These are phyloP conservation scores for Leptocoma aspasia DNA, from an alignment of 2,113 vertebrate genomes.

Conservation along the genomic window DNA sequence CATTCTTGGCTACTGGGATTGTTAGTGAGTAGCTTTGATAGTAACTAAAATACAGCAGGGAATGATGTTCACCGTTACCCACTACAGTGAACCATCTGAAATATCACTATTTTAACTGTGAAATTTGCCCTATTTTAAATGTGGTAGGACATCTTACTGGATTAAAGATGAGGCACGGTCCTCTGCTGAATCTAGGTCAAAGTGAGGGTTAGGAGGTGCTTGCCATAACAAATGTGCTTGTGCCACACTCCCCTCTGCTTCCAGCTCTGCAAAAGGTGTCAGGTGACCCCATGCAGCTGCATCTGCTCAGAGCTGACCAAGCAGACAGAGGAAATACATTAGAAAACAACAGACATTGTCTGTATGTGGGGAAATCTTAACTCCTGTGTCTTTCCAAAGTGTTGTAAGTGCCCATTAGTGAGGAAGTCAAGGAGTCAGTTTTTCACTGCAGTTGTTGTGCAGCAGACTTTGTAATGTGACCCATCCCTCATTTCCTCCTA, in stretches of 20 bases:
- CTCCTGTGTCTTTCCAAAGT: neutral
- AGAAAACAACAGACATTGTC: slow-evolving; percentile 5
- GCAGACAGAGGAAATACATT: neutral
- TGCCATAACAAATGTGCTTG: neutral
- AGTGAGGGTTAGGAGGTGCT: neutral
- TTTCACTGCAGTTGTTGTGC: neutral
- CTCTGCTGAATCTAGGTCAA: neutral
- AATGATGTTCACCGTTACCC: neutral
- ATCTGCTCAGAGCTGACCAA: neutral
- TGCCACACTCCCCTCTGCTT: neutral
- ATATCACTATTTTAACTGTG: neutral
- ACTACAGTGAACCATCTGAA: neutral
- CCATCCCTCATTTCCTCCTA: neutral
- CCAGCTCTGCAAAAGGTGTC: neutral
- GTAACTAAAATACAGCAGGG: neutral
- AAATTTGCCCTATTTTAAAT: neutral
- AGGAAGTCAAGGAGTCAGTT: slow-evolving; percentile 35
- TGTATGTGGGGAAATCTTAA: neutral
- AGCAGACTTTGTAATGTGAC: neutral
- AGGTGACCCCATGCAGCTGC: neutral
- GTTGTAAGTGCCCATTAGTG: slow-evolving; percentile 22
- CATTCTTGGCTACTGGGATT: neutral
- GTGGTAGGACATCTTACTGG: neutral
- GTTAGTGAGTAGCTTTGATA: neutral
- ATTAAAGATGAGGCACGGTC: neutral